Conservation (phyloP, 2,113 vertebrate genomes). For the Chinchilla lanigera region DNA sequence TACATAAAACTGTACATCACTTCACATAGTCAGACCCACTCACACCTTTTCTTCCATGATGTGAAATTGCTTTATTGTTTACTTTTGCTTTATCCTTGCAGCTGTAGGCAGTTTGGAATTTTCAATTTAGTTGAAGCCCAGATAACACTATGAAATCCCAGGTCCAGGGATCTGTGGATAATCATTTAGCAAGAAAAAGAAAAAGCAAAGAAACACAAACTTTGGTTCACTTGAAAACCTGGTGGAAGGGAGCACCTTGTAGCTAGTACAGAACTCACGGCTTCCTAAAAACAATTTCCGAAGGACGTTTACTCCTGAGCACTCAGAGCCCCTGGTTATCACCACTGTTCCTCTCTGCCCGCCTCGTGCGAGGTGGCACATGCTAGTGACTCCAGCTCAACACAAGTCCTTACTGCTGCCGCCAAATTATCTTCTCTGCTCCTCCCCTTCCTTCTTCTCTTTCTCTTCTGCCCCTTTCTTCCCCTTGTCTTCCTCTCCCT, state of each 20-base stretch:
- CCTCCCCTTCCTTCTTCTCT: neutral
- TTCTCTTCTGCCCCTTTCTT: too few relatives aligned
- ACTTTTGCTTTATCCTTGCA: neutral
- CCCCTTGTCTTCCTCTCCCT: neutral
- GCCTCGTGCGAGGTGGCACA: rapidly evolving
- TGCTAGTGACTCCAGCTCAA: neutral
- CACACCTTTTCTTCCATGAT: neutral
- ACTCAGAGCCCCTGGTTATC: neutral
- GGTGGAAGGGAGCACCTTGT: neutral
- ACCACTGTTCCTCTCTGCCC: too few relatives aligned
- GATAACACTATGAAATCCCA: neutral
- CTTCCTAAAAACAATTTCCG: neutral
- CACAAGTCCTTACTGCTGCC: neutral
- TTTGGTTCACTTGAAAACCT: neutral
- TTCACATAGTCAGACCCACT: too few relatives aligned
- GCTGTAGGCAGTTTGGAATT: neutral
- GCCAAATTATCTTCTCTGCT: neutral
- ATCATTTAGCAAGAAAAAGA: neutral
- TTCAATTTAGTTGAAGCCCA: neutral
- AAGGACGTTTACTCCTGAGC: rapidly evolving
- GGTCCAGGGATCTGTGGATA: neutral
- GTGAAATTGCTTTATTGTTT: neutral
- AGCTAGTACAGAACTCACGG: neutral
- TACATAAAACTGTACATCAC: neutral
- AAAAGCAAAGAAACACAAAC: neutral